These are phyloP conservation scores for Pteromalus puparum DNA, from an alignment of 1,140 invertebrate genomes.

Conservation along the genomic window DNA sequence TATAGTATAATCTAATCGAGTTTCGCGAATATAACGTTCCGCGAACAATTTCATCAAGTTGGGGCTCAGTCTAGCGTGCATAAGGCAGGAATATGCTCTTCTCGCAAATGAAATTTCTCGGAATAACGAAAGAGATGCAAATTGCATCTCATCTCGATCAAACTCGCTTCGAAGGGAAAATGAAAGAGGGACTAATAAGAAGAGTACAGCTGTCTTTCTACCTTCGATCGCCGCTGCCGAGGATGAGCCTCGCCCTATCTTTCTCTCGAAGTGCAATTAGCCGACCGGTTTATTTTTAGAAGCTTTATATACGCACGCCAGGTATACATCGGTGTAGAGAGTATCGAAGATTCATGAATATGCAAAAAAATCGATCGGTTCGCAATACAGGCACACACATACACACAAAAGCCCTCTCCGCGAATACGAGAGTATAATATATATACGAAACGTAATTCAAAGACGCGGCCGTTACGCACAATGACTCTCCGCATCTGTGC, in stretches of 20 bases:
- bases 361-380: background rate
- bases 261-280: too few relatives aligned
- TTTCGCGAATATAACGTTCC: background rate
- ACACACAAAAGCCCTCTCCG: background rate
- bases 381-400: too few relatives aligned
- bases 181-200: too few relatives aligned
- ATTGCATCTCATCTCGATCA: background rate
- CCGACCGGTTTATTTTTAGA: background rate
- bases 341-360: background rate
- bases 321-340: too few relatives aligned
- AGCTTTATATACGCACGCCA: background rate
- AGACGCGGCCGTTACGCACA: background rate
- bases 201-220: too few relatives aligned
- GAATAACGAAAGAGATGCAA: constrained; percentile 14
- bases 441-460: background rate
- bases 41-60: background rate
- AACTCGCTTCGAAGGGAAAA: background rate
- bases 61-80: background rate
- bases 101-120: constrained; percentile 4
- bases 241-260: background rate
- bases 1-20: background rate
- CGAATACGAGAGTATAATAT: too few relatives aligned
- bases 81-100: background rate
- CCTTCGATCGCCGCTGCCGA: too few relatives aligned
- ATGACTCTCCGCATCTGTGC: constrained; percentile 32